phyloP scores from a whole-genome alignment of 2,797 vertebrate genomes.

The Fundulus diaphanus region DNA sequence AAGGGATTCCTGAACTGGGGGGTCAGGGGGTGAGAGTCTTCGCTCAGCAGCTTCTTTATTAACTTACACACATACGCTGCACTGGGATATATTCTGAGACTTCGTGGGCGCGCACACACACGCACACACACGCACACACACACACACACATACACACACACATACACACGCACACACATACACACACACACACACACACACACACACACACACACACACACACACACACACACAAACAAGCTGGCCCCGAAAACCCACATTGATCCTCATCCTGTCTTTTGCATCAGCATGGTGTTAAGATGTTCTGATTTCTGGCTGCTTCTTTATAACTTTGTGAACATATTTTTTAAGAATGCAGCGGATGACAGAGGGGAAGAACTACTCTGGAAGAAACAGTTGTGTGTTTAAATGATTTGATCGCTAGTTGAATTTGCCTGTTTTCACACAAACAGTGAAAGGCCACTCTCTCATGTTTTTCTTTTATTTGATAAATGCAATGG shows the following conservation, averaged over 20 bases:
- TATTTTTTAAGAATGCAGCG: not conserved
- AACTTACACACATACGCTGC: slow-evolving; percentile 51
- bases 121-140: too few relatives aligned
- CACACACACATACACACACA: too few relatives aligned
- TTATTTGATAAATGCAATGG: not conserved
- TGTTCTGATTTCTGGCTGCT: not conserved
- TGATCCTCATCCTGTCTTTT: not conserved
- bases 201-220: too few relatives aligned
- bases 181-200: too few relatives aligned
- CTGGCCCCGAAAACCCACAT: not conserved
- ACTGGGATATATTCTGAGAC: not conserved
- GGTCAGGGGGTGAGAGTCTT: slow-evolving; percentile 71
- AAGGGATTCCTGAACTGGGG: slow-evolving; percentile 64
- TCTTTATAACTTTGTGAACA: not conserved
- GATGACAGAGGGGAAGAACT: not conserved
- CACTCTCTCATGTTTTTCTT: not conserved
- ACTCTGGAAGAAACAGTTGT: not conserved
- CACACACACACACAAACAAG: not conserved
- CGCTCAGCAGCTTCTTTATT: slow-evolving; percentile 81
- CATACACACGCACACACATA: too few relatives aligned
- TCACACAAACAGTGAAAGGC: not conserved
- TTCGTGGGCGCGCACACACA: too few relatives aligned
- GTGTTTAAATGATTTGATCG: not conserved
- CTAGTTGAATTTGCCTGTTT: not conserved
- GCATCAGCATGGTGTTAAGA: not conserved